A percentile compares a stretch with the other conserved stretches of the same genome.
Evolutionary conservation across 1,140 invertebrate species (phyloP).

Genomic region (Helicoverpa armigera): DNA sequence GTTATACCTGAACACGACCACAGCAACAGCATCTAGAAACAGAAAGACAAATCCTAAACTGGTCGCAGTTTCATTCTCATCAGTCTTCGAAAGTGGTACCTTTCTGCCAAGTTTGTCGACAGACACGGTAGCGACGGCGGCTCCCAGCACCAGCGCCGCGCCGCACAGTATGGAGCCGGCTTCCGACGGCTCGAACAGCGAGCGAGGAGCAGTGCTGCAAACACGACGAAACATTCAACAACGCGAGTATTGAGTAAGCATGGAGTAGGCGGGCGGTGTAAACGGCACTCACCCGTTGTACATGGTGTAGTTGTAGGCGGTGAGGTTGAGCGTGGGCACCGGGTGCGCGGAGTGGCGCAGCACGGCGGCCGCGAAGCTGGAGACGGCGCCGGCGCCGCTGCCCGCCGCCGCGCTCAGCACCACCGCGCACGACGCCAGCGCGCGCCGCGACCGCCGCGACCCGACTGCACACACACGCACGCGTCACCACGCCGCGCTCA

Average conservation of each 20-base stretch:
- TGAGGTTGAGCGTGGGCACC: constrained; percentile 71
- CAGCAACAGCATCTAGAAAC: constrained; percentile 75
- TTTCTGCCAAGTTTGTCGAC: constrained; percentile 81
- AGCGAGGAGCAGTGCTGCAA: constrained; percentile 66
- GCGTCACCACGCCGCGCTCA: too few relatives aligned
- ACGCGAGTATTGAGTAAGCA: too few relatives aligned
- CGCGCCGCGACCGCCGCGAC: constrained; percentile 67
- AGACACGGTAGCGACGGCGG: constrained; percentile 74
- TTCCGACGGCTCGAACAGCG: constrained; percentile 71
- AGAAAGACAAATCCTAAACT: constrained; percentile 32
- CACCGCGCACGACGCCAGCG: constrained; percentile 70
- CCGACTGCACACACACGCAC: constrained; percentile 61
- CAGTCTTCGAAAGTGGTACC: constrained; percentile 52
- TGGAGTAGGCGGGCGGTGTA: not conserved
- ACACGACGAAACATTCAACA: not conserved
- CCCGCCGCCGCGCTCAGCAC: constrained; percentile 71
- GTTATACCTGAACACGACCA: constrained; percentile 80
- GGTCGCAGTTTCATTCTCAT: not conserved
- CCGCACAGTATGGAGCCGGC: constrained; percentile 80
- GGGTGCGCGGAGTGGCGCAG: constrained; percentile 72
- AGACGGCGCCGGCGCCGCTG: constrained; percentile 75
- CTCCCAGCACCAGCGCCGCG: constrained; percentile 74
- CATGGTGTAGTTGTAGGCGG: constrained; percentile 78
- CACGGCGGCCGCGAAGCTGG: constrained; percentile 78
- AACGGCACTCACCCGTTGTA: constrained; percentile 71